phyloP scores from a whole-genome alignment of 2,113 vertebrate species.

The Alces alces region DNA sequence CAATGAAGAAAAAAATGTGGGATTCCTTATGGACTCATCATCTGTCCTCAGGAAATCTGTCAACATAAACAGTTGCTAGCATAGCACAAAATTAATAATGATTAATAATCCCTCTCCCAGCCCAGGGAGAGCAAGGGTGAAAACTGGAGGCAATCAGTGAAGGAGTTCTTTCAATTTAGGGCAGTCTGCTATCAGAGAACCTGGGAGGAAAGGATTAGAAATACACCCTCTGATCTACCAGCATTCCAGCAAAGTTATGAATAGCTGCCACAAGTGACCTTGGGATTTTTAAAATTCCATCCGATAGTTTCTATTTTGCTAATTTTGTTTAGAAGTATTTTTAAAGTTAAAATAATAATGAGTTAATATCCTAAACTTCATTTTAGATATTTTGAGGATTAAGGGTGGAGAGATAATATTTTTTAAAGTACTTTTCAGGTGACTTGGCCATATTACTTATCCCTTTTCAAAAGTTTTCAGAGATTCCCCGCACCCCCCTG shows the following conservation, averaged over 20 bases:
- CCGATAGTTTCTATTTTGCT: background rate
- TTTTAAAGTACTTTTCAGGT: background rate
- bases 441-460: background rate
- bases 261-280: background rate
- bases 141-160: background rate
- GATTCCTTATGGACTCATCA: background rate
- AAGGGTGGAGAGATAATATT: background rate
- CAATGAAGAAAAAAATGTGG: background rate
- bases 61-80: background rate
- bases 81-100: background rate
- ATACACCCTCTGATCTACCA: background rate
- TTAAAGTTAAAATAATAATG: conserved; percentile 14
- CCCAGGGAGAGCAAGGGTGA: background rate
- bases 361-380: background rate
- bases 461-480: background rate
- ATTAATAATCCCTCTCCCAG: background rate
- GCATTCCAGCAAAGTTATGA: background rate
- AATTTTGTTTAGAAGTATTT: background rate
- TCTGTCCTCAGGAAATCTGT: background rate
- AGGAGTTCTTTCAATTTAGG: background rate
- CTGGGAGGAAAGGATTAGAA: background rate
- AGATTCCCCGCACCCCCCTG: background rate
- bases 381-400: background rate
- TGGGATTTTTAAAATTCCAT: background rate
- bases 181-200: background rate